These are phyloP conservation scores for Hapalemur alaotrensis DNA, from an alignment of 2,797 vertebrate genomes.

Conservation along the genomic window DNA sequence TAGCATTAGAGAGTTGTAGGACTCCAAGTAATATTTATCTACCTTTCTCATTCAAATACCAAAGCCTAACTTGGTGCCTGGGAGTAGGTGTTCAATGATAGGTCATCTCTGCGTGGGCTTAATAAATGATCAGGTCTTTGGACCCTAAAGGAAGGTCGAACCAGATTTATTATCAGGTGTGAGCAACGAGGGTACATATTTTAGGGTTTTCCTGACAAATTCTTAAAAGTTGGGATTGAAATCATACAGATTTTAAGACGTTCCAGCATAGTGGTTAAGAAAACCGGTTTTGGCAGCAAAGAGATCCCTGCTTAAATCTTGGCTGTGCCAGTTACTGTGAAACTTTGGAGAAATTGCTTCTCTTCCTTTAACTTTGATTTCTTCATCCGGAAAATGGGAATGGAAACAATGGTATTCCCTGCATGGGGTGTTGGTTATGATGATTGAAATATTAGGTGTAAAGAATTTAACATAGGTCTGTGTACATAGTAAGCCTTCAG, in stretches of 20 bases:
- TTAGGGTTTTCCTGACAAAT: neutral
- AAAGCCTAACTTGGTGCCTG: neutral
- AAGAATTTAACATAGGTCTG: neutral
- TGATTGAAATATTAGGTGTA: neutral
- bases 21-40: constrained; percentile 36
- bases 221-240: neutral
- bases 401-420: neutral
- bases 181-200: neutral
- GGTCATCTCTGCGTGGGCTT: neutral
- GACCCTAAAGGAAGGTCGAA: neutral
- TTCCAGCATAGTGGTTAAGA: neutral
- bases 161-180: constrained; percentile 32
- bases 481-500: neutral
- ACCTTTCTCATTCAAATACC: constrained; percentile 20
- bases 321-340: neutral
- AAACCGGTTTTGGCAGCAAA: neutral
- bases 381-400: neutral
- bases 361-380: neutral
- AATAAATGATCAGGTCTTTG: constrained; percentile 5
- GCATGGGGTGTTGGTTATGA: neutral
- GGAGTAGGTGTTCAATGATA: neutral
- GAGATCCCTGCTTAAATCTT: neutral
- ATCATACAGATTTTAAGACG: neutral
- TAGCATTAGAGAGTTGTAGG: constrained; percentile 19
- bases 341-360: neutral